These are phyloP conservation scores for Agapostemon virescens DNA, from an alignment of 2,888 invertebrate species.

Conservation along the genomic window DNA sequence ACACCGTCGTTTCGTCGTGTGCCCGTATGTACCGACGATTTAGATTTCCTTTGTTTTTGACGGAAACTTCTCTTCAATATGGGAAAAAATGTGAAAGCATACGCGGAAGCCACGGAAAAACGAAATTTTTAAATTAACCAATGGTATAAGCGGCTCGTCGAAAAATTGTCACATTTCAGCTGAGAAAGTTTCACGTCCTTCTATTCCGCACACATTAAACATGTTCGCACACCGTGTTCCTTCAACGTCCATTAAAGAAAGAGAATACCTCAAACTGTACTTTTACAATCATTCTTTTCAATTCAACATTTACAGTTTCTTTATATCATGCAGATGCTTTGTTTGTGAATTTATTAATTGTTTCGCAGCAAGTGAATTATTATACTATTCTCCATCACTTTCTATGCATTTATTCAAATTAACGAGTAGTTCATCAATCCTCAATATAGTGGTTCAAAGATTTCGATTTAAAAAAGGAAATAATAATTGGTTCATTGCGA, in stretches of 20 bases:
- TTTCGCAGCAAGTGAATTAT: too few relatives aligned
- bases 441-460: too few relatives aligned
- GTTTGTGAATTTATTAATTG: too few relatives aligned
- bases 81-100: conserved; percentile 1
- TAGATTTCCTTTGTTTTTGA: conserved; percentile 25
- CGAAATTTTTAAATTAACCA: conserved; percentile 16
- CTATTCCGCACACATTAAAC: not conserved
- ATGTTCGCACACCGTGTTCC: not conserved
- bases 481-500: too few relatives aligned
- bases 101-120: not conserved
- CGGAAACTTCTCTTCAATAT: conserved; percentile 26
- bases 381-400: too few relatives aligned
- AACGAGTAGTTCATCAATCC: too few relatives aligned
- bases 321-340: too few relatives aligned
- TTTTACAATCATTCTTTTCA: not conserved
- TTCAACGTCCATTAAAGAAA: not conserved
- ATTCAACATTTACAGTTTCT: too few relatives aligned
- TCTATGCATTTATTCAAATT: too few relatives aligned
- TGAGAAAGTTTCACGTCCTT: not conserved
- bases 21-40: conserved; percentile 36
- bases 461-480: too few relatives aligned
- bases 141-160: not conserved
- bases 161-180: not conserved
- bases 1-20: conserved; percentile 35
- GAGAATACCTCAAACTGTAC: not conserved